Percentiles rank a stretch among this genome's conserved stretches.
These are phyloP conservation scores for Catostylus mosaicus DNA, from an alignment of 30 jellyfish, hydroid and myxozoan genomes.

Conservation along the genomic window DNA sequence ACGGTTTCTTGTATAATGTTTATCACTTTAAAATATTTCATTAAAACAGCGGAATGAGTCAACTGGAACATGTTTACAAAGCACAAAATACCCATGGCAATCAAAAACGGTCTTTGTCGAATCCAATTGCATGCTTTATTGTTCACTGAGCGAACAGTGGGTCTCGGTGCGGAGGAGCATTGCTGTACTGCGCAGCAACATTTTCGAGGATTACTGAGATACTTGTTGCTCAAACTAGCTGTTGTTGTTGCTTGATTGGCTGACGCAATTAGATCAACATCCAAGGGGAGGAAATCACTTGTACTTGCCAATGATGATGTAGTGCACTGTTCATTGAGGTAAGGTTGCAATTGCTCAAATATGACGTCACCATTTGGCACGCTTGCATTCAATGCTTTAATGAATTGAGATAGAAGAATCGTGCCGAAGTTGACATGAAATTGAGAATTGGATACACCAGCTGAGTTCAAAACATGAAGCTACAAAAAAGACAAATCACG, in stretches of 20 bases:
- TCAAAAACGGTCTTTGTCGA: slow-evolving; percentile 31
- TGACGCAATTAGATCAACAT: background rate
- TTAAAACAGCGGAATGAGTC: slow-evolving; percentile 23
- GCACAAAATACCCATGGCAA: background rate
- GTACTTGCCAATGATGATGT: background rate
- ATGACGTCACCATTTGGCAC: slow-evolving; percentile 29
- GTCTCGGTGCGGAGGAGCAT: slow-evolving; percentile 26
- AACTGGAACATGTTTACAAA: slow-evolving; percentile 16
- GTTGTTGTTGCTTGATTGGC: background rate
- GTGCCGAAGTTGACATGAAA: slow-evolving; percentile 55
- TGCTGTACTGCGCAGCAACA: slow-evolving; percentile 52
- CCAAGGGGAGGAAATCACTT: background rate
- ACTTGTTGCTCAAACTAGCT: background rate
- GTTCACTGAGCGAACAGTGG: background rate
- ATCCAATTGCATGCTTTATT: background rate
- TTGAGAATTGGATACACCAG: slow-evolving; percentile 18
- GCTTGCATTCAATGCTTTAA: slow-evolving; percentile 29
- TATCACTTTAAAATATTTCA: slow-evolving; percentile 15
- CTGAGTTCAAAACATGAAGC: slow-evolving; percentile 42
- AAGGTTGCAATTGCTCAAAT: slow-evolving; percentile 17
- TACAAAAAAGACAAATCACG: background rate
- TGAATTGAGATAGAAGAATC: slow-evolving; percentile 36
- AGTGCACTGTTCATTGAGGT: background rate
- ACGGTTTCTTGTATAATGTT: slow-evolving; percentile 29
- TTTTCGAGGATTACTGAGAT: background rate